phyloP scores from a whole-genome alignment of 2,113 vertebrate genomes.

The Nycticebus coucang region DNA sequence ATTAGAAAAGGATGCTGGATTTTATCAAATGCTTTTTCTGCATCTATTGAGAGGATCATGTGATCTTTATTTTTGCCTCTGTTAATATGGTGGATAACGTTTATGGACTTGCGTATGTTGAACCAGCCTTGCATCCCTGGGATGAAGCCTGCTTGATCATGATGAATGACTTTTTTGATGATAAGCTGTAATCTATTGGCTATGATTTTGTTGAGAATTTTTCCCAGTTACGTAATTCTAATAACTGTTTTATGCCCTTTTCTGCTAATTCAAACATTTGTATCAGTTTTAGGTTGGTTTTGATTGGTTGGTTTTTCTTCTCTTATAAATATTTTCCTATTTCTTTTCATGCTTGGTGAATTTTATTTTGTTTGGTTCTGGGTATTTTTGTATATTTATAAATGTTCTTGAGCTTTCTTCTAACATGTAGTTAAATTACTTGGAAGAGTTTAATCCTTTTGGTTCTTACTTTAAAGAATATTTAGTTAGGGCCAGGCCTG shows the following conservation, averaged over 20 bases:
- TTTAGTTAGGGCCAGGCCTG: neutral
- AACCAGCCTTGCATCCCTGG: too few species aligned
- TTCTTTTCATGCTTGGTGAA: neutral
- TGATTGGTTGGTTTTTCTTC: neutral
- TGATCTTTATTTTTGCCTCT: too few species aligned
- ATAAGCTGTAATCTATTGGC: too few species aligned
- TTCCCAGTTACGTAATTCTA: neutral
- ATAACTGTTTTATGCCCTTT: neutral
- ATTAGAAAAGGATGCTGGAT: too few species aligned
- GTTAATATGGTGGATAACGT: too few species aligned
- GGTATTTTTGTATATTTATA: neutral
- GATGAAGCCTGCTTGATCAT: too few species aligned
- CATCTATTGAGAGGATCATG: too few species aligned
- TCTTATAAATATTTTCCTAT: neutral
- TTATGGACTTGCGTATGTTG: too few species aligned
- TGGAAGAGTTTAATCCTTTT: neutral
- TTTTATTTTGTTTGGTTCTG: neutral
- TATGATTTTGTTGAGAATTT: too few species aligned
- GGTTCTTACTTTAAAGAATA: neutral
- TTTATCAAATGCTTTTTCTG: too few species aligned
- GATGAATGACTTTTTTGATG: too few species aligned
- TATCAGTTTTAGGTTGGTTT: neutral
- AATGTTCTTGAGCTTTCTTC: slow-evolving; percentile 5
- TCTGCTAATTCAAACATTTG: neutral
- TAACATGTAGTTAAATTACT: neutral